A percentile compares a stretch with the other conserved stretches of the same genome.
These are phyloP conservation scores for Pseudolycoriella hygida DNA, from an alignment of 2,888 invertebrate genomes.

Conservation along the genomic window DNA sequence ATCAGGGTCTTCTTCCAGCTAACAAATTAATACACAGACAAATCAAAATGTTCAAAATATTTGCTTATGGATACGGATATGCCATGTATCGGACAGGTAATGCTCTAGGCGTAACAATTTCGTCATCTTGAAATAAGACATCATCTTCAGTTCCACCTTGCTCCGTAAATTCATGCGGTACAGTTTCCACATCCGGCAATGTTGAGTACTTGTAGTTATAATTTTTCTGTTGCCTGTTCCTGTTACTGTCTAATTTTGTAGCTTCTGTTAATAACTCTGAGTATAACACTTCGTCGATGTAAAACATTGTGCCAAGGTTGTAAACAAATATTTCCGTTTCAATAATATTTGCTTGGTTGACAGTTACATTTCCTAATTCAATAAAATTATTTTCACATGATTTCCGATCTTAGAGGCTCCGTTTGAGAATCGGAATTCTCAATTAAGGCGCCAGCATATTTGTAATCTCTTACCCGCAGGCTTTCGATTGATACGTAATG, in stretches of 20 bases:
- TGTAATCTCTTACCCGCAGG: slow-evolving; percentile 19
- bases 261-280: slow-evolving; percentile 23
- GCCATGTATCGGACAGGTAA: slow-evolving; percentile 21
- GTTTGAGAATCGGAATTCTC: no score
- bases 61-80: no score
- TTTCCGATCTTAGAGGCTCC: no score
- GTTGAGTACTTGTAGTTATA: slow-evolving; percentile 15
- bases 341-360: slow-evolving; percentile 38
- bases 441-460: no score
- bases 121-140: slow-evolving; percentile 17
- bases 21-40: no score
- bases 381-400: not conserved
- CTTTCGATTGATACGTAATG: slow-evolving; percentile 32
- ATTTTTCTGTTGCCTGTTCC: not conserved
- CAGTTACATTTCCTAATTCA: slow-evolving; percentile 30
- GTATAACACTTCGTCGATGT: slow-evolving; percentile 39
- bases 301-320: slow-evolving; percentile 46
- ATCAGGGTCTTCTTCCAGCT: no score
- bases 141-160: slow-evolving; percentile 18
- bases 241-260: slow-evolving; percentile 5
- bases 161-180: slow-evolving; percentile 26
- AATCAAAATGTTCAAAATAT: no score
- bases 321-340: slow-evolving; percentile 45
- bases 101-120: slow-evolving; percentile 29
- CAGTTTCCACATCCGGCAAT: slow-evolving; percentile 23